Evolutionary conservation across 2,797 vertebrate genomes (phyloP).

Genomic region (Sternotherus odoratus): DNA sequence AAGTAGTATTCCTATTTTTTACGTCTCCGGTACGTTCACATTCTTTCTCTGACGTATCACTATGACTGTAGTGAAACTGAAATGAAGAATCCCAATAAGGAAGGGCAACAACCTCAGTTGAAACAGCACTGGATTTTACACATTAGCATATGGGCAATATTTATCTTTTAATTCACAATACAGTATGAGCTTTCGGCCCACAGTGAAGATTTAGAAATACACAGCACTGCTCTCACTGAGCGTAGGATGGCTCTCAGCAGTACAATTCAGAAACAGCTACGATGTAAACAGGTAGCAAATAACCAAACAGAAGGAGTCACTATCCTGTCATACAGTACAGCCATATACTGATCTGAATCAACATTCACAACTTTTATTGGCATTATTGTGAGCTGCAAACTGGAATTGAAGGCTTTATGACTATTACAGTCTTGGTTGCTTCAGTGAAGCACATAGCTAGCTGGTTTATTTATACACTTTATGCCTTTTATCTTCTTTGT

Average conservation of each 20-base stretch:
- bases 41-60: not conserved
- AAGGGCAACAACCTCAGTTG: not conserved
- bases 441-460: constrained; percentile 37
- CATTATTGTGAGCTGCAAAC: not conserved
- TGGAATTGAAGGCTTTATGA: not conserved
- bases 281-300: not conserved
- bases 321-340: not conserved
- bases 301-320: not conserved
- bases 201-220: not conserved
- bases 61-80: not conserved
- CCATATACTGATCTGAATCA: not conserved
- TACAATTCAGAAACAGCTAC: not conserved
- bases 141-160: not conserved
- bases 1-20: not conserved
- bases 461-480: constrained; percentile 64
- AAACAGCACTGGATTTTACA: not conserved
- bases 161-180: not conserved
- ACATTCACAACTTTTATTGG: not conserved
- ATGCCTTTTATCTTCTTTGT: constrained; percentile 58
- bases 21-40: not conserved
- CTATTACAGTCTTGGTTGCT: constrained; percentile 38
- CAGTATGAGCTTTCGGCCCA: not conserved
- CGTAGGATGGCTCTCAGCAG: not conserved
- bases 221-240: not conserved
- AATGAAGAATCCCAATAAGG: not conserved